These are phyloP conservation scores for Myzus persicae DNA, from an alignment of 1,140 invertebrate genomes.

Conservation along the genomic window DNA sequence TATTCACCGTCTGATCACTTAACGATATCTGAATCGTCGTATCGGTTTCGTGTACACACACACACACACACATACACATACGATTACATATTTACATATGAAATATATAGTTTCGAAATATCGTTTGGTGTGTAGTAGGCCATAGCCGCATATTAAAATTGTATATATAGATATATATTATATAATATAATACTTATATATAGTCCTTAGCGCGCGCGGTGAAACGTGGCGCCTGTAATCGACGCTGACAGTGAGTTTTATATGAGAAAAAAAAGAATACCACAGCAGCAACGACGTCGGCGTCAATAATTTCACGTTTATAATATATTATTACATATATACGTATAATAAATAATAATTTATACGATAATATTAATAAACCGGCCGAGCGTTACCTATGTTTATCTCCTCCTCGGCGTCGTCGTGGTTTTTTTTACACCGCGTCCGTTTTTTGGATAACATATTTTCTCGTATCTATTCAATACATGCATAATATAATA, in stretches of 20 bases:
- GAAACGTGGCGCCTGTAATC: constrained; percentile 53
- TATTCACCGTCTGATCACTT: neutral
- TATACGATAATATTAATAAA: constrained; percentile 26
- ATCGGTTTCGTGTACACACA: neutral
- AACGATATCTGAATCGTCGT: neutral
- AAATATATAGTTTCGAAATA: constrained; percentile 28
- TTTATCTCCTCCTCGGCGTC: neutral
- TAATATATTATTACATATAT: neutral
- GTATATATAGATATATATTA: neutral
- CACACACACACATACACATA: too few species aligned
- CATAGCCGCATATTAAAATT: neutral
- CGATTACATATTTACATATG: neutral
- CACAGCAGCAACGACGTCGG: neutral
- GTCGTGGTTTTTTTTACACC: constrained; percentile 30
- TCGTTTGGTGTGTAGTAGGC: neutral
- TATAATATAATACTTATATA: neutral
- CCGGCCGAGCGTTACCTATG: neutral
- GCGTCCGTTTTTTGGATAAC: constrained; percentile 33
- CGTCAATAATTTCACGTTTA: constrained; percentile 44
- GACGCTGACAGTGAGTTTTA: constrained; percentile 60
- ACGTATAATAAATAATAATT: constrained; percentile 24
- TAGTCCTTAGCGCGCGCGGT: neutral
- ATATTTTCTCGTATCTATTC: constrained; percentile 3
- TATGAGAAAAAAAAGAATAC: constrained; percentile 26
- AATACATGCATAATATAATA: neutral